phyloP scores from a whole-genome alignment of 2,888 invertebrate species.

The Noctua fimbriata region DNA sequence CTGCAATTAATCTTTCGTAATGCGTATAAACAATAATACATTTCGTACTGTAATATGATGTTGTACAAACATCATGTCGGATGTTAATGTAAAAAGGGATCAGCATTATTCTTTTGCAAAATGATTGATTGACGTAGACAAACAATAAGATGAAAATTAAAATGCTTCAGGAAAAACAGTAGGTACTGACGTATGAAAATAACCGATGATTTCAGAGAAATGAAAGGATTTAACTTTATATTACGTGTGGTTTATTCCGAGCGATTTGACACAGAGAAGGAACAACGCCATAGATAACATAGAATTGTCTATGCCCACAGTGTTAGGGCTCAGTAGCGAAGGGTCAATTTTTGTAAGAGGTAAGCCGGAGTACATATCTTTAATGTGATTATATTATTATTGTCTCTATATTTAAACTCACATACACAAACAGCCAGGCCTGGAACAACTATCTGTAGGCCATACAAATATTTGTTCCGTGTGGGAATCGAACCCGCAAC shows the following conservation, averaged over 20 bases:
- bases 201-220: neutral
- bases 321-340: too few species aligned
- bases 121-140: conserved; percentile 1
- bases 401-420: too few species aligned
- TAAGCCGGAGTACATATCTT: too few species aligned
- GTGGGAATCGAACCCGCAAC: too few species aligned
- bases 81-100: conserved; percentile 16
- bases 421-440: too few species aligned
- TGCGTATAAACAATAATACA: conserved; percentile 19
- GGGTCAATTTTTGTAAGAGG: too few species aligned
- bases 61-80: conserved; percentile 1
- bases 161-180: neutral
- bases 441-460: too few species aligned
- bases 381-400: too few species aligned
- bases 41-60: neutral
- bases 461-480: too few species aligned
- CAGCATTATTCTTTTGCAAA: neutral
- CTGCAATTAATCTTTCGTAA: neutral
- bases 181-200: neutral
- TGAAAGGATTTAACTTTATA: neutral
- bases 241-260: neutral
- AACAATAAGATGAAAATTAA: conserved; percentile 6
- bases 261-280: neutral
- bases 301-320: neutral
- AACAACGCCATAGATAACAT: neutral